A percentile compares a stretch with the other conserved stretches of the same genome.
These are phyloP conservation scores for Philaethria dido DNA, from an alignment of 2,888 invertebrate genomes.

Conservation along the genomic window DNA sequence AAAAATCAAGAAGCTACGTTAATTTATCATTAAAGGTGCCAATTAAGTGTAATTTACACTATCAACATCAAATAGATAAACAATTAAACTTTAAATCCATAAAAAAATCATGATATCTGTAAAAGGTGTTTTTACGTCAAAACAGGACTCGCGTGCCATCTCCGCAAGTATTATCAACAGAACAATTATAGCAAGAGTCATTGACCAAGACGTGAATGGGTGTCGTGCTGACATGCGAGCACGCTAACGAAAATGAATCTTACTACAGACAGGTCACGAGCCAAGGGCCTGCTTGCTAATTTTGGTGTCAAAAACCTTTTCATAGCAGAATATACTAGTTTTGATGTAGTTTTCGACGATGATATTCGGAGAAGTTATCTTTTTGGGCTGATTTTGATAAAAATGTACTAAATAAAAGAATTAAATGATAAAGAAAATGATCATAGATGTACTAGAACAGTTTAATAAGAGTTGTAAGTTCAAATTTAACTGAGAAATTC, in stretches of 20 bases:
- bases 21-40: neutral
- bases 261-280: constrained; percentile 48
- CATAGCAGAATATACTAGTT: too few species aligned
- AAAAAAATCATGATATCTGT: neutral
- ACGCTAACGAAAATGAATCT: constrained; percentile 54
- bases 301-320: neutral
- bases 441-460: neutral
- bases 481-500: neutral
- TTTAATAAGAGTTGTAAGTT: neutral
- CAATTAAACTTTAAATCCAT: neutral
- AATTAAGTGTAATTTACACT: neutral
- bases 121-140: constrained; percentile 16
- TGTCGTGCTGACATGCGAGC: constrained; percentile 59
- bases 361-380: neutral
- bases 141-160: constrained; percentile 39
- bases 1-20: too few species aligned
- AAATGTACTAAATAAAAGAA: too few species aligned
- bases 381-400: neutral
- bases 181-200: constrained; percentile 55
- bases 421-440: too few species aligned
- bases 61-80: neutral
- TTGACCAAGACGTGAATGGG: constrained; percentile 52
- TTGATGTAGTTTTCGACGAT: neutral
- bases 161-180: constrained; percentile 38
- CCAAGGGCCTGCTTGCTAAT: constrained; percentile 43